Evolutionary conservation across 2,113 vertebrate species (phyloP).

Genomic region (Elgaria multicarinata): DNA sequence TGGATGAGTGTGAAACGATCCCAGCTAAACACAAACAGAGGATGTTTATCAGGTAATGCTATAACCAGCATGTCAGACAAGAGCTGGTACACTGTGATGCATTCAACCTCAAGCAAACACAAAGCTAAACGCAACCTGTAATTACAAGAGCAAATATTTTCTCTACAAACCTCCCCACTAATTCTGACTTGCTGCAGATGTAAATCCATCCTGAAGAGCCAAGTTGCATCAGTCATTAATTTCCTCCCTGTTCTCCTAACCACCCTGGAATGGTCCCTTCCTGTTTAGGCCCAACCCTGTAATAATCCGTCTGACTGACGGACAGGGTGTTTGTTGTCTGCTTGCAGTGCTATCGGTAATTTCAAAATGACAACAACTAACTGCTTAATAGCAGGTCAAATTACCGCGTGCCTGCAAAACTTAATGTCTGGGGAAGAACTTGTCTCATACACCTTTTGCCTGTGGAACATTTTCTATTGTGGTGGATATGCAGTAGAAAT

Average conservation of each 20-base stretch:
- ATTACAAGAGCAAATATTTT: conserved; percentile 26
- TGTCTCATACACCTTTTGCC: neutral
- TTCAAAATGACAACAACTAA: conserved; percentile 13
- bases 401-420: neutral
- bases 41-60: conserved; percentile 4
- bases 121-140: conserved; percentile 11
- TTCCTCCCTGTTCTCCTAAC: conserved; percentile 6
- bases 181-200: conserved; percentile 1
- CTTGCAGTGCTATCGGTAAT: neutral
- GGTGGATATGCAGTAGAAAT: neutral
- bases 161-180: neutral
- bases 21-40: neutral
- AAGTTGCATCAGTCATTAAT: conserved; percentile 21
- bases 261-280: neutral
- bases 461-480: neutral
- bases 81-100: neutral
- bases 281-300: neutral
- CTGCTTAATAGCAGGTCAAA: conserved; percentile 12
- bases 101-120: conserved; percentile 25
- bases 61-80: neutral
- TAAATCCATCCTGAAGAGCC: neutral
- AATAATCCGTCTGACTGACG: neutral
- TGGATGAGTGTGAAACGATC: neutral
- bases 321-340: neutral
- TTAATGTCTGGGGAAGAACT: neutral